phyloP scores from a whole-genome alignment of 2,888 invertebrate genomes.

The Ophioninae sp. region DNA sequence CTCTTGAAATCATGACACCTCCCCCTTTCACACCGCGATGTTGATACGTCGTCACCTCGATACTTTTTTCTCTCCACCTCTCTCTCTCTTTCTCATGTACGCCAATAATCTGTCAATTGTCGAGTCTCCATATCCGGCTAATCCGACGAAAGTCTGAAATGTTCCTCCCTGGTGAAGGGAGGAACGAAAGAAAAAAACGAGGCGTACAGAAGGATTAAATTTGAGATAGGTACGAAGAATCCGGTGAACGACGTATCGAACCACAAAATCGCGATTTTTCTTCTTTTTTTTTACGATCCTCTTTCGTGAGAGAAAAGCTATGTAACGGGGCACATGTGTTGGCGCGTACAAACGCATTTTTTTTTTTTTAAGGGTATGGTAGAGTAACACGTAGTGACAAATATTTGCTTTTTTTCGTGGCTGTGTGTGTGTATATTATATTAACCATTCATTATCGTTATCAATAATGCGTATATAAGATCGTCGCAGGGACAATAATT shows the following conservation, averaged over 20 bases:
- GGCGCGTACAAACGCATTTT: slow-evolving; percentile 56
- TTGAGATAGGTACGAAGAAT: not conserved
- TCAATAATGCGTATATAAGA: slow-evolving; percentile 71
- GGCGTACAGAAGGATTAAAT: not conserved
- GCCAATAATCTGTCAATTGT: not conserved
- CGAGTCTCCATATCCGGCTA: not conserved
- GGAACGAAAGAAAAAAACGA: not conserved
- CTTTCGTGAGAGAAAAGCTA: slow-evolving; percentile 23
- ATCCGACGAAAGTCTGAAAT: not conserved
- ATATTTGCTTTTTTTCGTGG: slow-evolving; percentile 60
- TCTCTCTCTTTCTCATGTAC: not conserved
- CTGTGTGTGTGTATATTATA: slow-evolving; percentile 70
- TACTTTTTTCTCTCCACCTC: too few species aligned
- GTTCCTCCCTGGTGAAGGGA: not conserved
- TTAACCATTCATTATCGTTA: slow-evolving; percentile 70
- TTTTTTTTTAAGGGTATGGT: slow-evolving; percentile 49
- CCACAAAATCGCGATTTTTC: slow-evolving; percentile 10
- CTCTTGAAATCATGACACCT: not conserved
- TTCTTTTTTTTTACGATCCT: slow-evolving; percentile 26
- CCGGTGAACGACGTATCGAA: slow-evolving; percentile 11
- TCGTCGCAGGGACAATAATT: slow-evolving; percentile 68
- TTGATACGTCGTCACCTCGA: slow-evolving; percentile 10
- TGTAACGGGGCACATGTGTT: slow-evolving; percentile 6
- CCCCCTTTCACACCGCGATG: not conserved
- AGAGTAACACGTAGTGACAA: slow-evolving; percentile 62